Percentiles rank a stretch among this genome's conserved stretches.
Evolutionary conservation across 2,113 vertebrate species (phyloP).

Genomic region (Setophaga kirtlandii): DNA sequence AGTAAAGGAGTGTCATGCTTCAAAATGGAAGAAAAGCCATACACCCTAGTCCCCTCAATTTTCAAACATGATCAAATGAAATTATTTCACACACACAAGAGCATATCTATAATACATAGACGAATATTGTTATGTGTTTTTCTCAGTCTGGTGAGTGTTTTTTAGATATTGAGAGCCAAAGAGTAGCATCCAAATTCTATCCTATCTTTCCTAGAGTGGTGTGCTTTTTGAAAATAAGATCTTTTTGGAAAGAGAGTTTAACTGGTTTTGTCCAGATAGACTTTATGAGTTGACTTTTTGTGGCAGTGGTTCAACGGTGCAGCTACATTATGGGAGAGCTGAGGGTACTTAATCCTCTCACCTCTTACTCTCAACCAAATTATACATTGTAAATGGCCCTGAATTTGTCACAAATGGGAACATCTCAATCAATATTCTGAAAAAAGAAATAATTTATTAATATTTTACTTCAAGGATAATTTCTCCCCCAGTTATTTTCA

Average conservation of each 20-base stretch:
- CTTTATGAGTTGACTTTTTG: neutral
- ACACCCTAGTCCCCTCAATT: neutral
- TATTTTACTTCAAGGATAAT: constrained; percentile 5
- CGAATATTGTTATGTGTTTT: neutral
- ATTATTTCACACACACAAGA: neutral
- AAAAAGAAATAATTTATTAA: neutral
- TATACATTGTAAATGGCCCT: neutral
- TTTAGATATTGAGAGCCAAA: neutral
- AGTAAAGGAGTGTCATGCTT: neutral
- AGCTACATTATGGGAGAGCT: neutral
- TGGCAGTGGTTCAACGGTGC: neutral
- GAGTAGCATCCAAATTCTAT: neutral
- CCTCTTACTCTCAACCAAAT: neutral
- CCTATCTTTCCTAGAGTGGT: neutral
- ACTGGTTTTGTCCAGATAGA: neutral
- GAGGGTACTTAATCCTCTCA: neutral
- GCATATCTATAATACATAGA: neutral
- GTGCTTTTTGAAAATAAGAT: neutral
- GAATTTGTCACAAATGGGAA: neutral
- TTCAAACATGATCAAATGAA: neutral
- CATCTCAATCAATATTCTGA: neutral
- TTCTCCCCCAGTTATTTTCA: neutral
- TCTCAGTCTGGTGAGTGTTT: neutral
- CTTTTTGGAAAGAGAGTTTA: neutral
- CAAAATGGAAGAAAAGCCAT: neutral